These are phyloP conservation scores for Ethmia dodecea DNA, from an alignment of 2,888 invertebrate species.

Conservation along the genomic window DNA sequence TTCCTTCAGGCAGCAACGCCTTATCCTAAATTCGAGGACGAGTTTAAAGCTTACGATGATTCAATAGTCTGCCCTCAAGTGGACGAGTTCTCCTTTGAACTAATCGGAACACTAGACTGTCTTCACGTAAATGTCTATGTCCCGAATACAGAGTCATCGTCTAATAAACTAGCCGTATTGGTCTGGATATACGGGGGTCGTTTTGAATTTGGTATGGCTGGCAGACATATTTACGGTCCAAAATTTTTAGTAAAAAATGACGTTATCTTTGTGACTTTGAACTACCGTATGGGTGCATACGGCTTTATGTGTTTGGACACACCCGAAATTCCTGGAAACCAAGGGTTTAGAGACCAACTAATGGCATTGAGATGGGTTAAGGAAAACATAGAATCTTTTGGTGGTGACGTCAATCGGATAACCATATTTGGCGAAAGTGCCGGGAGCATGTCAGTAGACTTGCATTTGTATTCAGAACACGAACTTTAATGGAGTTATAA, in stretches of 20 bases:
- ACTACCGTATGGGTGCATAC: conserved; percentile 42
- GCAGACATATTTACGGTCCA: conserved; percentile 29
- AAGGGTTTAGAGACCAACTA: conserved; percentile 48
- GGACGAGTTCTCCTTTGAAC: conserved; percentile 18
- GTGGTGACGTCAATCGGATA: conserved; percentile 40
- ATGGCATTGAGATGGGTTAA: conserved; percentile 44
- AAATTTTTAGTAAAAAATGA: conserved; percentile 38
- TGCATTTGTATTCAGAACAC: conserved; percentile 36
- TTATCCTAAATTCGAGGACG: conserved; percentile 27
- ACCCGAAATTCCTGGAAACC: conserved; percentile 43
- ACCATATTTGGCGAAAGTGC: conserved; percentile 43
- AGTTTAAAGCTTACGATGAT: conserved; percentile 40
- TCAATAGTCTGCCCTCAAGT: conserved; percentile 42
- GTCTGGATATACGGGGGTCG: conserved; percentile 42
- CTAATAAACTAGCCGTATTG: conserved; percentile 38
- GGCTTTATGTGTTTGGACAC: conserved; percentile 49
- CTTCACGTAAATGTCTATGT: conserved; percentile 40
- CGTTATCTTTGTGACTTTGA: conserved; percentile 40
- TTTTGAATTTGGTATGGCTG: conserved; percentile 27
- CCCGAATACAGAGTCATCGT: conserved; percentile 28
- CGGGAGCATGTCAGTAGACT: conserved; percentile 39
- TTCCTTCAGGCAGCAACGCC: conserved; percentile 33
- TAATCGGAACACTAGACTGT: conserved; percentile 35
- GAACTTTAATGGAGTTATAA: conserved; percentile 38
- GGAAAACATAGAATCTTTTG: conserved; percentile 42